Evolutionary conservation across 2,113 vertebrate species (phyloP).

Genomic region (Rhinichthys klamathensis): DNA sequence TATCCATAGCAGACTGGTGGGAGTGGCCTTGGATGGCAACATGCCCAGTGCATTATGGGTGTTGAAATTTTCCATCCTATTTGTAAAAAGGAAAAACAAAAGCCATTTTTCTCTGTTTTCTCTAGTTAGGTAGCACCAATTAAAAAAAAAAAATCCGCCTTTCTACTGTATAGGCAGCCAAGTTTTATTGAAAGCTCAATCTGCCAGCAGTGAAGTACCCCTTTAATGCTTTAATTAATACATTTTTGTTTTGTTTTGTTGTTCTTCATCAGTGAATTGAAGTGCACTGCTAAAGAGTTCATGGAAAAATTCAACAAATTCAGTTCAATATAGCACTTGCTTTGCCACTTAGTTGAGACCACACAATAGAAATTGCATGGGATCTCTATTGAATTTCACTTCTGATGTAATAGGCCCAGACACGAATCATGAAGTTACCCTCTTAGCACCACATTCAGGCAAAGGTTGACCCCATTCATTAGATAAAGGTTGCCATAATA

Average conservation of each 20-base stretch:
- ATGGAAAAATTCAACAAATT: neutral
- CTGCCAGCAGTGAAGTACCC: neutral
- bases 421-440: neutral
- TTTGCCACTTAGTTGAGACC: neutral
- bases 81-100: too few relatives aligned
- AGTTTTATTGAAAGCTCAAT: neutral
- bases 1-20: too few relatives aligned
- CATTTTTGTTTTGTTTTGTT: neutral
- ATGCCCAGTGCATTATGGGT: too few relatives aligned
- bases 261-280: neutral
- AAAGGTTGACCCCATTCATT: conserved; percentile 13
- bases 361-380: neutral
- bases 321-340: conserved; percentile 1
- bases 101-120: too few relatives aligned
- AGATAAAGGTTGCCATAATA: conserved; percentile 19
- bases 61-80: too few relatives aligned
- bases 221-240: too few relatives aligned
- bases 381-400: conserved; percentile 4
- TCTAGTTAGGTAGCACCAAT: too few relatives aligned
- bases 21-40: too few relatives aligned
- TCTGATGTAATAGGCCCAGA: neutral
- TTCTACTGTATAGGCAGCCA: too few relatives aligned
- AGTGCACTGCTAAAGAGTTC: neutral
- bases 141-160: too few relatives aligned
- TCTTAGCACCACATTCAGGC: neutral